Evolutionary conservation across 1,140 invertebrate species (phyloP).

Genomic region (Acyrthosiphon pisum): DNA sequence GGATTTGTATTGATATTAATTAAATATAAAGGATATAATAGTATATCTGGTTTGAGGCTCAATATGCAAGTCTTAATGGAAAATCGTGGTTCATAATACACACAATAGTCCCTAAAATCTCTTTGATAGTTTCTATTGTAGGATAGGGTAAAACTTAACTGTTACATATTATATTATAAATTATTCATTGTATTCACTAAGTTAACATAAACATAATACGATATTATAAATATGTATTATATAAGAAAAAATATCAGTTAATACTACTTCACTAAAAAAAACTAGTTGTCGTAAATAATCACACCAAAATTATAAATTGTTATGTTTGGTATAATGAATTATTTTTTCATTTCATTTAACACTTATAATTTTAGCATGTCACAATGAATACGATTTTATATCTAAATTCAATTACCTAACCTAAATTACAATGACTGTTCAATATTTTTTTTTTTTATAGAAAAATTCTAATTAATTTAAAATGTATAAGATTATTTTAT

Average conservation of each 20-base stretch:
- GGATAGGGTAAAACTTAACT: background rate
- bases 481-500: too few species aligned
- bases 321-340: too few species aligned
- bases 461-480: too few species aligned
- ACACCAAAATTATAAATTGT: too few species aligned
- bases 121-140: background rate
- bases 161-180: background rate
- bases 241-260: background rate
- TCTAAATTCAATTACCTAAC: too few species aligned
- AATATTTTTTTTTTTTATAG: too few species aligned
- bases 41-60: background rate
- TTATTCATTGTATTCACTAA: background rate
- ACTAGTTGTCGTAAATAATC: too few species aligned
- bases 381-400: too few species aligned
- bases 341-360: too few species aligned
- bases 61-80: background rate
- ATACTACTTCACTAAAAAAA: too few species aligned
- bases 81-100: background rate
- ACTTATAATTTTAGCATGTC: too few species aligned
- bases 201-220: background rate
- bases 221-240: background rate
- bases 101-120: background rate
- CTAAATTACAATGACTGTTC: too few species aligned
- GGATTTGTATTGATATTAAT: background rate
- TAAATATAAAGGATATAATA: background rate